phyloP scores from a whole-genome alignment of 2,797 vertebrate genomes.

The Malacoctenus gilli region DNA sequence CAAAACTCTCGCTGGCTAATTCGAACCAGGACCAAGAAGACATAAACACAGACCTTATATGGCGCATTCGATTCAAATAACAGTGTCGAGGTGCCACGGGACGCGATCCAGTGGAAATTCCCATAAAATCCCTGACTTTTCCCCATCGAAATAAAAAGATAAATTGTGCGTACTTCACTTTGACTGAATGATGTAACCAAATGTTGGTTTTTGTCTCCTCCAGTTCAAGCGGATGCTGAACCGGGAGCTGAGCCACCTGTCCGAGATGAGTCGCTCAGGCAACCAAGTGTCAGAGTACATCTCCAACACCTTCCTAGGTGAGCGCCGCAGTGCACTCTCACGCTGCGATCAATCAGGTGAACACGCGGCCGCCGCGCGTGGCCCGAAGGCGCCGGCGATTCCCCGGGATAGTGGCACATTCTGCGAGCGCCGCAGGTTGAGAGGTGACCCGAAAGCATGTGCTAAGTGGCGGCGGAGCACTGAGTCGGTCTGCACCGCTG shows the following conservation, averaged over 20 bases:
- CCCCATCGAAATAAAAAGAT: background rate
- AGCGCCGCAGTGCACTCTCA: conserved; percentile 54
- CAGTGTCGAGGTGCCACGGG: conserved; percentile 28
- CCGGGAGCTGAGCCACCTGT: conserved; percentile 96
- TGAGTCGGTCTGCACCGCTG: conserved; percentile 39
- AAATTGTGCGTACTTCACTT: background rate
- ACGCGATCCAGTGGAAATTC: conserved; percentile 40
- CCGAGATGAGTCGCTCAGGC: conserved; percentile 98
- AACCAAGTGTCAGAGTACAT: conserved; percentile 99
- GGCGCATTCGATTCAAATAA: background rate
- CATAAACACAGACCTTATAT: conserved; percentile 46
- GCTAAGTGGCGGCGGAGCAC: conserved; percentile 28
- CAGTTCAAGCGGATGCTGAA: conserved; percentile 99
- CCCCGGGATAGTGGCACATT: background rate
- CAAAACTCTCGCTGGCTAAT: conserved; percentile 9
- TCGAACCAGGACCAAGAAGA: conserved; percentile 8
- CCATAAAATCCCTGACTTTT: conserved; percentile 42
- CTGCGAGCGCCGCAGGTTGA: conserved; percentile 20
- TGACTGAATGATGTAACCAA: background rate
- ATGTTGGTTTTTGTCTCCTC: conserved; percentile 22
- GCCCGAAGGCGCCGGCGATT: background rate
- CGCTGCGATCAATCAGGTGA: background rate
- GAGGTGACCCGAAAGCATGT: conserved; percentile 40
- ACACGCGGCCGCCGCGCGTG: background rate
- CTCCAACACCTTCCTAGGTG: conserved; percentile 98